These are phyloP conservation scores for Lucilia sericata DNA, from an alignment of 1,140 invertebrate genomes.

Conservation along the genomic window DNA sequence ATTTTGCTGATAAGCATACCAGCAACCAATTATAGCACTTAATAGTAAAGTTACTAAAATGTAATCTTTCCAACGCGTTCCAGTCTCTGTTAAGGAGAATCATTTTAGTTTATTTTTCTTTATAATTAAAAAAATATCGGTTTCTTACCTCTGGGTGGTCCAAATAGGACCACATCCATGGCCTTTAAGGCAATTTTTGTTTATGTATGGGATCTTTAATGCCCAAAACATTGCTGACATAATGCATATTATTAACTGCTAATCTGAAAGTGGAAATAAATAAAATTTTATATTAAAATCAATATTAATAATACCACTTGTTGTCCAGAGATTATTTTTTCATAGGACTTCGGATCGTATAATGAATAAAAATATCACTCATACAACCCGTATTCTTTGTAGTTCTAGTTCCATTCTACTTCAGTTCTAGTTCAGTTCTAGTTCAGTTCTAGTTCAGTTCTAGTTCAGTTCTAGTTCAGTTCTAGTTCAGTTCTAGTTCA, in stretches of 20 bases:
- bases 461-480: too few species aligned
- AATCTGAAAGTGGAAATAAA: slow-evolving; percentile 73
- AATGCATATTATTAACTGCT: slow-evolving; percentile 92
- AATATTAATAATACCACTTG: too few species aligned
- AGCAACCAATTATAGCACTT: slow-evolving; percentile 87
- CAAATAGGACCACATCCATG: slow-evolving; percentile 97
- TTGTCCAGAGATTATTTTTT: too few species aligned
- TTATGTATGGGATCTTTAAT: slow-evolving; percentile 97
- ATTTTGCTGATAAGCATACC: slow-evolving; percentile 90
- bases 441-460: too few species aligned
- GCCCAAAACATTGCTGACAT: slow-evolving; percentile 86
- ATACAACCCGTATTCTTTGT: too few species aligned
- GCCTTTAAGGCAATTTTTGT: slow-evolving; percentile 93
- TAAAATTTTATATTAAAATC: not conserved
- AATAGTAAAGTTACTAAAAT: slow-evolving; percentile 85
- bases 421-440: too few species aligned
- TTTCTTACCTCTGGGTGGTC: slow-evolving; percentile 90
- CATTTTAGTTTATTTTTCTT: not conserved
- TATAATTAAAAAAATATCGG: slow-evolving; percentile 14
- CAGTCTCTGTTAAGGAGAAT: slow-evolving; percentile 63
- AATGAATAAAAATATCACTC: too few species aligned
- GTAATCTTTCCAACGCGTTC: slow-evolving; percentile 87
- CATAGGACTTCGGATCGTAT: too few species aligned
- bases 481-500: too few species aligned
- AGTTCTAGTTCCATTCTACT: too few species aligned